phyloP scores from a whole-genome alignment of 2,113 vertebrate genomes.

The Pollachius pollachius region DNA sequence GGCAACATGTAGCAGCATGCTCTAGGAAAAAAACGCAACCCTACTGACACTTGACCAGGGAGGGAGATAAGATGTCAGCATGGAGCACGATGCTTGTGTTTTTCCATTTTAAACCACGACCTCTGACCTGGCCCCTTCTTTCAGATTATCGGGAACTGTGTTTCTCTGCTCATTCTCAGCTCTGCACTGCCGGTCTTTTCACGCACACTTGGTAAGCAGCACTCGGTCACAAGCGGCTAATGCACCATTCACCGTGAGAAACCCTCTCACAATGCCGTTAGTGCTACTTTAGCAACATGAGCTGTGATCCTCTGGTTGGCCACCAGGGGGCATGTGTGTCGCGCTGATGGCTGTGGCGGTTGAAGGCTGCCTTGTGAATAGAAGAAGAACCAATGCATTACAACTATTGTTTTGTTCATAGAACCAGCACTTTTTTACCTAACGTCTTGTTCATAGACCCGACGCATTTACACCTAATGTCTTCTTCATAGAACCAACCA shows the following conservation, averaged over 20 bases:
- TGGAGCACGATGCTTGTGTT: background rate
- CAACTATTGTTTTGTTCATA: background rate
- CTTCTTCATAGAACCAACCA: background rate
- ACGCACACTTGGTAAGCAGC: slow-evolving; percentile 87
- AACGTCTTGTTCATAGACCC: too few relatives aligned
- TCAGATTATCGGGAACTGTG: slow-evolving; percentile 96
- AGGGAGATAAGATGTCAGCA: background rate
- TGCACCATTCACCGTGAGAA: background rate
- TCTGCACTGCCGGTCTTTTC: slow-evolving; percentile 95
- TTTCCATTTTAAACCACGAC: background rate
- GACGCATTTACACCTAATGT: background rate
- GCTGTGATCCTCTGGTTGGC: slow-evolving; percentile 28
- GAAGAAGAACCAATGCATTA: too few relatives aligned
- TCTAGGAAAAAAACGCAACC: too few relatives aligned
- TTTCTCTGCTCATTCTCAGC: slow-evolving; percentile 92
- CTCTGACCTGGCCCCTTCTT: slow-evolving; percentile 11
- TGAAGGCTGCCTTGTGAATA: background rate
- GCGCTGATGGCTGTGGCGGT: slow-evolving; percentile 1
- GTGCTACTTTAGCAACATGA: background rate
- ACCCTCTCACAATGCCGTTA: background rate
- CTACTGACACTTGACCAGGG: too few relatives aligned
- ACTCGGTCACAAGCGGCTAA: background rate
- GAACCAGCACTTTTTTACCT: background rate
- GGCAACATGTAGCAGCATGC: too few relatives aligned
- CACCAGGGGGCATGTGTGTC: slow-evolving; percentile 50